Percentiles rank a stretch among this genome's conserved stretches.
Evolutionary conservation across 2,113 vertebrate genomes (phyloP).

Genomic region (Ophthalmolycus amberensis): DNA sequence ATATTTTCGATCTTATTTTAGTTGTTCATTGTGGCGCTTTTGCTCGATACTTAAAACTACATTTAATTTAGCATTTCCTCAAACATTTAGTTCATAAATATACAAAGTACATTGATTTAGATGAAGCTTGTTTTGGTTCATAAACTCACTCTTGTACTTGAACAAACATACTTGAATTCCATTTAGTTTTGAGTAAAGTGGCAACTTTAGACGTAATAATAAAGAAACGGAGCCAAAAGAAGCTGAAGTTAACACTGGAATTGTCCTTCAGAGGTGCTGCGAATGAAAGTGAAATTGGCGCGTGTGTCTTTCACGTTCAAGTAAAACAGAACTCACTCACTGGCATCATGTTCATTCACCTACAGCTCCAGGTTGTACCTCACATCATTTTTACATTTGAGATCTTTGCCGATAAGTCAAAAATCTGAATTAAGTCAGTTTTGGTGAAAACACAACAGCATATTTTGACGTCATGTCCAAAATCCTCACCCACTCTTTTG

Average conservation of each 20-base stretch:
- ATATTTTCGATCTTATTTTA: not conserved
- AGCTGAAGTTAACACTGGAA: not conserved
- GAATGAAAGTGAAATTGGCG: not conserved
- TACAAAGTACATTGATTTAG: not conserved
- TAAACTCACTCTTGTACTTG: constrained; percentile 6
- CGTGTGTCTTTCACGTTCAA: too few species aligned
- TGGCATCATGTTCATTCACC: not conserved
- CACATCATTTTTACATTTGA: not conserved
- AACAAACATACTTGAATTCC: constrained; percentile 7
- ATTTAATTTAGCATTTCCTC: not conserved
- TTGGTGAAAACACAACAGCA: not conserved
- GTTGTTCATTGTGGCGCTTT: not conserved
- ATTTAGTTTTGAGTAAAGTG: not conserved
- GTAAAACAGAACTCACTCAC: not conserved
- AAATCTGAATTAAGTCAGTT: not conserved
- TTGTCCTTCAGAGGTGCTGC: not conserved
- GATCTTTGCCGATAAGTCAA: not conserved
- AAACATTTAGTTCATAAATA: not conserved
- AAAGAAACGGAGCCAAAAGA: not conserved
- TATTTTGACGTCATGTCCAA: not conserved
- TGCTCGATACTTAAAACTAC: not conserved
- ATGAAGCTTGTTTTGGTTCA: constrained; percentile 10
- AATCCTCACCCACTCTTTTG: not conserved
- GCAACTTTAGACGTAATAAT: not conserved
- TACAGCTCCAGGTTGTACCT: not conserved